phyloP scores from a whole-genome alignment of 2,797 vertebrate species.

The Botia kubotai region DNA sequence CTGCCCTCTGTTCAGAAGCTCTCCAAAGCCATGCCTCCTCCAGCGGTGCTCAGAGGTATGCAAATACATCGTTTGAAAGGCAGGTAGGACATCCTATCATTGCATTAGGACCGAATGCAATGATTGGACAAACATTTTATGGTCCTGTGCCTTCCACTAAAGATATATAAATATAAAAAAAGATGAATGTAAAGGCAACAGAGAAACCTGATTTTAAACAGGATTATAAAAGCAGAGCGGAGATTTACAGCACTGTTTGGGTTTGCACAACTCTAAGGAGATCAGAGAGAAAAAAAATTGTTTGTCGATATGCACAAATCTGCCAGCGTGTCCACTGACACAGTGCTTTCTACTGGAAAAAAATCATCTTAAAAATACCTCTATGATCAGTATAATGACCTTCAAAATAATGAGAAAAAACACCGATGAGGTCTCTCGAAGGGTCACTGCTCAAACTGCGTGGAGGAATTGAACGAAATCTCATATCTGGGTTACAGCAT shows the following conservation, averaged over 20 bases:
- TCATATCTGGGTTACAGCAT: slow-evolving; percentile 2
- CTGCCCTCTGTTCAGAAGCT: too few species aligned
- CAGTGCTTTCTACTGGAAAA: neutral
- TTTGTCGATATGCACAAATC: neutral
- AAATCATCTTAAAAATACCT: neutral
- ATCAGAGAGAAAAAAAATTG: neutral
- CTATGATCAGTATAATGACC: neutral
- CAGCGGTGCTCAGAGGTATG: too few species aligned
- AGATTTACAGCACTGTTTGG: slow-evolving; percentile 19
- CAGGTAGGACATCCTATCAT: too few species aligned
- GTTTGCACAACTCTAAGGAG: neutral
- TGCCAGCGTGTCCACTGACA: neutral
- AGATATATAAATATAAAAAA: too few species aligned
- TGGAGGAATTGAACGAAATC: slow-evolving; percentile 43
- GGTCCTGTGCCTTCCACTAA: too few species aligned
- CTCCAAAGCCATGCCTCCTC: too few species aligned
- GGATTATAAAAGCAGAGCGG: neutral
- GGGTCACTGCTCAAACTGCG: slow-evolving; percentile 36
- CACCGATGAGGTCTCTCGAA: neutral
- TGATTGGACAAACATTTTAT: too few species aligned
- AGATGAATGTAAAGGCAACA: too few species aligned
- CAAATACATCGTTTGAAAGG: too few species aligned
- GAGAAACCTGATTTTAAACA: neutral
- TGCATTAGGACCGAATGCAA: too few species aligned
- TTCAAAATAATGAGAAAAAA: neutral